Base-by-base conservation (phyloP, 2,888 invertebrate genomes). In the Heliconius sara region DNA sequence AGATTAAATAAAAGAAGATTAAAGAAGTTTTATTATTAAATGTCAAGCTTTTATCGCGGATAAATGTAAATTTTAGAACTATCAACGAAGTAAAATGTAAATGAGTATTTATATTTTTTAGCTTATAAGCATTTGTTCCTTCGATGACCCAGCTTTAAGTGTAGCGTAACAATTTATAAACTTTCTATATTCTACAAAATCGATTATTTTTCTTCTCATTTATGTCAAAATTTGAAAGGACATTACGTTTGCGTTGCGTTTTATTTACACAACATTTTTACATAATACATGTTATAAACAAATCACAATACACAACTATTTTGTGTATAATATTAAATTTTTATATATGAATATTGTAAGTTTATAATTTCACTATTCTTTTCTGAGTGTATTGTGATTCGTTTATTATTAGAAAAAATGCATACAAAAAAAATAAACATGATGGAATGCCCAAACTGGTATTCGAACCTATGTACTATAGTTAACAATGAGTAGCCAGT, bases 401-500 rank as follows among this genome's bases (percentile, higher is more conserved):
- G 22, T 72, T 72, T 57, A 19, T 60, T 60, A 60, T 52, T 22
- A 52, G 7, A 52, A n/a, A 60, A 6, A 30, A 30, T 30, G n/a
- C 63, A 77, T 34, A 77, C 25, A 52, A 63, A 43, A 13, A 39
- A 30, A 63, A 39, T 7, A 27, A 52, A 65, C 16, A 27, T 43
- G 60, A 65, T 30, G 39, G 2, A 79, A 43, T 66, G 65, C 13
- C 39, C 34, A 4, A 30, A 16, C 2, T 16, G 25, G 71, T 1
- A 60, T 71, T 67, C 47, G 43, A 10, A 19, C 12, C 25, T 34
- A 30, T 43, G n/a, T 27, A 47, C 27, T 10, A 76, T 25, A n/a
- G 43, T 74, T 70, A 76, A 77, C 74, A 82, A 76, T 82, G 63
- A 81, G 81, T 78, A 81, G 81, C 72, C 71, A 89, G 87, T 88